Conservation (phyloP, 2,888 invertebrate species). For the Drosophila colorata region DNA sequence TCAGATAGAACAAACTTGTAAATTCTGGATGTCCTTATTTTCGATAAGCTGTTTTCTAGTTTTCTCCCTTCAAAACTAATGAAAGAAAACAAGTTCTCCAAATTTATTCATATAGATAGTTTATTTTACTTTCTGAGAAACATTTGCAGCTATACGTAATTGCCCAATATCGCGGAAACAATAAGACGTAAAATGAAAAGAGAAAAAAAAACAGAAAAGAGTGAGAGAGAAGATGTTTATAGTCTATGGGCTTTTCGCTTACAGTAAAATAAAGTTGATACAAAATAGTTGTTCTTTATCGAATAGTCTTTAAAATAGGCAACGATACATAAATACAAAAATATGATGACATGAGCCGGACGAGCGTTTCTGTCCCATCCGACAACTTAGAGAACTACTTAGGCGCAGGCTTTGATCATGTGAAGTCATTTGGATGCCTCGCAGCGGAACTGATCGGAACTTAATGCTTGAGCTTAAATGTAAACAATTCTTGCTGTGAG, state of each 20-base stretch:
- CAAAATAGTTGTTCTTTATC: conserved; percentile 13
- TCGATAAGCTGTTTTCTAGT: no score
- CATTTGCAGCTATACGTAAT: conserved; percentile 37
- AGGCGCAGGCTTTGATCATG: conserved; percentile 14
- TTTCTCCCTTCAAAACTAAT: no score
- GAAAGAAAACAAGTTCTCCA: no score
- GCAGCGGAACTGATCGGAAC: conserved; percentile 11
- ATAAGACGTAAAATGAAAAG: not conserved
- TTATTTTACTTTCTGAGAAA: conserved; percentile 52
- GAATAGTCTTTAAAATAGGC: conserved; percentile 16
- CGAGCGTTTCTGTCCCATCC: not conserved
- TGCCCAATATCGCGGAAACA: conserved; percentile 24
- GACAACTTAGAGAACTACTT: conserved; percentile 25
- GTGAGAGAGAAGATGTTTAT: not conserved
- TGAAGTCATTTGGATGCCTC: conserved; percentile 6
- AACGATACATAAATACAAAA: conserved; percentile 29
- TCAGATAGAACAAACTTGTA: no score
- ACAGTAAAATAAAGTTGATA: conserved; percentile 1
- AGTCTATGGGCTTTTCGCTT: conserved; percentile 12
- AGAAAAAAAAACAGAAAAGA: not conserved
- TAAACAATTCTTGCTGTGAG: conserved; percentile 17
- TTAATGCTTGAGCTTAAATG: conserved; percentile 22
- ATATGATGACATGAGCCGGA: conserved; percentile 7
- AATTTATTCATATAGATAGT: conserved; percentile 37
- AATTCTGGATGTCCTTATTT: no score